Conservation (phyloP, 2,888 invertebrate genomes). For the Calliphora vomitoria region DNA sequence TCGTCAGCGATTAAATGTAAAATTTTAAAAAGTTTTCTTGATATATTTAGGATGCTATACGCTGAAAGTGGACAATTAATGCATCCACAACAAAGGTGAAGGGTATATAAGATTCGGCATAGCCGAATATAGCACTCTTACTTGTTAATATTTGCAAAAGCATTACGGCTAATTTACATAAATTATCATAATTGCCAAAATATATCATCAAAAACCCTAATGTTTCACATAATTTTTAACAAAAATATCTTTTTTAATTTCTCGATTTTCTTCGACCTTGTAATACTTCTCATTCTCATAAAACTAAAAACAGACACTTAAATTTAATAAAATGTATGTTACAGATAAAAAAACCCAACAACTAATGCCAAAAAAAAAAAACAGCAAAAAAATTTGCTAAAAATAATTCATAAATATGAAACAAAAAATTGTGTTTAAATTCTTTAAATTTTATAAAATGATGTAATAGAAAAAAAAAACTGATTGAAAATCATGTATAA, state of each 20-base stretch:
- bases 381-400: constrained; percentile 35
- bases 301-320: constrained; percentile 18
- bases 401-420: constrained; percentile 34
- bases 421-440: constrained; percentile 13
- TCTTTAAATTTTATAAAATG: constrained; percentile 8
- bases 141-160: too few relatives aligned
- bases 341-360: constrained; percentile 15
- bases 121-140: too few relatives aligned
- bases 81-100: too few relatives aligned
- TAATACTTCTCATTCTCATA: constrained; percentile 40
- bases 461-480: constrained; percentile 38
- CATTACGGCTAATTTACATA: too few relatives aligned
- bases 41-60: too few relatives aligned
- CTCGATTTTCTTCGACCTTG: constrained; percentile 62
- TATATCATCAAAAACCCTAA: neutral
- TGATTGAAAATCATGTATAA: constrained; percentile 14
- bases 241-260: neutral
- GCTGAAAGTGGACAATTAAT: too few relatives aligned
- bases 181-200: too few relatives aligned
- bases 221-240: neutral
- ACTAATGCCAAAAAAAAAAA: constrained; percentile 52
- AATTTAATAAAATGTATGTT: constrained; percentile 30
- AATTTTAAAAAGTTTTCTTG: too few relatives aligned
- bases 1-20: too few relatives aligned
- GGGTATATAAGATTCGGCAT: too few relatives aligned